These are phyloP conservation scores for Telmatochromis sp. DNA, from an alignment of 2,113 vertebrate species.

Conservation along the genomic window DNA sequence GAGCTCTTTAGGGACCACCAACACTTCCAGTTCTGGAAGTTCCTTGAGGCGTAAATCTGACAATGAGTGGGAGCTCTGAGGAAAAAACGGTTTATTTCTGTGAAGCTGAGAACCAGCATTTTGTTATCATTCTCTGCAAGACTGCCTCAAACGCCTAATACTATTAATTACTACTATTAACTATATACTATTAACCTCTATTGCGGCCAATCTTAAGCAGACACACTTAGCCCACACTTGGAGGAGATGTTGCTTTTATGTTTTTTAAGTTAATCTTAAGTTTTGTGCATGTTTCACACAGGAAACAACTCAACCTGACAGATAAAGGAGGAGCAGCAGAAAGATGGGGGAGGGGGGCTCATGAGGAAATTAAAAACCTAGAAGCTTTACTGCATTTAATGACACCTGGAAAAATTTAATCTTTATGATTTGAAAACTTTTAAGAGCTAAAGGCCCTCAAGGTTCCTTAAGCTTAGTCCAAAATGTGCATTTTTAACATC, in stretches of 20 bases:
- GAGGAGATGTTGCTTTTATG: background rate
- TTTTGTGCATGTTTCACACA: background rate
- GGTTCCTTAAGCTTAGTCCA: background rate
- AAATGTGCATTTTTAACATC: background rate
- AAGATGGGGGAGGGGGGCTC: accelerated
- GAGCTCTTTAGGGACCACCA: background rate
- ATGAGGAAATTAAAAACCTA: background rate
- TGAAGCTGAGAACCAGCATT: background rate
- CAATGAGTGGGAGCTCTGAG: background rate
- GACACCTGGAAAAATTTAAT: background rate
- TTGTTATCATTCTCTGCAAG: background rate
- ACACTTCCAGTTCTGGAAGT: background rate
- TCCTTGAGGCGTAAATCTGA: background rate
- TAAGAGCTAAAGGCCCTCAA: background rate
- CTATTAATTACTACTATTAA: no score
- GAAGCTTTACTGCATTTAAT: background rate
- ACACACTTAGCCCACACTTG: background rate
- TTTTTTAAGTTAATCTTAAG: background rate
- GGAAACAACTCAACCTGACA: background rate
- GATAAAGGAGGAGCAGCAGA: background rate
- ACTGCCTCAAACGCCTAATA: background rate
- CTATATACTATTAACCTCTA: background rate
- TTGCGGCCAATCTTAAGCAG: background rate
- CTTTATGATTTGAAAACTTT: background rate
- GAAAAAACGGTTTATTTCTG: background rate